Evolutionary conservation across 2,888 invertebrate species (phyloP).

Genomic region (Ectemnius cavifrons): DNA sequence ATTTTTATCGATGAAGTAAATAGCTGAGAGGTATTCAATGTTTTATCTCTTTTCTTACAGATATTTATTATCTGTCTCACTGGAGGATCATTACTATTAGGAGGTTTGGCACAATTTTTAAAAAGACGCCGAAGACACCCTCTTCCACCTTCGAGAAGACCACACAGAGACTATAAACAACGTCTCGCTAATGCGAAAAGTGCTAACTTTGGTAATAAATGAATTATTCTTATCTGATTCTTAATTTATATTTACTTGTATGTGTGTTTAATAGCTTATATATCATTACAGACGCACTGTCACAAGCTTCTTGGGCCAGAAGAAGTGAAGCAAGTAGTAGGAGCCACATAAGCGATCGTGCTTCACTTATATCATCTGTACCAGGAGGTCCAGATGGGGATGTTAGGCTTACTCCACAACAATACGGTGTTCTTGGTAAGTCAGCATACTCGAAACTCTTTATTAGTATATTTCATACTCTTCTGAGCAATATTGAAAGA

Average conservation of each 20-base stretch:
- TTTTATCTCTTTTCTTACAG: slow-evolving; percentile 74
- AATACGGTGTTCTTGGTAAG: slow-evolving; percentile 94
- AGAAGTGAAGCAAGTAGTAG: slow-evolving; percentile 74
- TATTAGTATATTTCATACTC: background rate
- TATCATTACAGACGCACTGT: slow-evolving; percentile 67
- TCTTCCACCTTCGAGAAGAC: slow-evolving; percentile 67
- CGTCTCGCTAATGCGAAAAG: slow-evolving; percentile 69
- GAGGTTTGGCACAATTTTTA: slow-evolving; percentile 89
- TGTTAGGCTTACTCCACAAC: slow-evolving; percentile 88
- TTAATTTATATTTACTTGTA: background rate
- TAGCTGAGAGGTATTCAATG: background rate
- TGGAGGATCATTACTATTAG: slow-evolving; percentile 89
- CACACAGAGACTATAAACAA: slow-evolving; percentile 70
- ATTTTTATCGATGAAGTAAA: background rate
- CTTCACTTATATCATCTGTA: slow-evolving; percentile 74
- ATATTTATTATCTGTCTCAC: slow-evolving; percentile 86
- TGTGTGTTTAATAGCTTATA: slow-evolving; percentile 7
- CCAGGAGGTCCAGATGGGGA: slow-evolving; percentile 80
- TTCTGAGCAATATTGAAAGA: slow-evolving; percentile 1
- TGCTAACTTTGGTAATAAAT: slow-evolving; percentile 73
- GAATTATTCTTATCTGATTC: background rate
- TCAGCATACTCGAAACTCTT: slow-evolving; percentile 55
- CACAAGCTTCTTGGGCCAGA: slow-evolving; percentile 75
- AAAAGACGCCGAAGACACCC: slow-evolving; percentile 81
- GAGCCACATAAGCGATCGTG: slow-evolving; percentile 75